Evolutionary conservation across 2,113 vertebrate genomes (phyloP).

Genomic region (Tachycineta bicolor): DNA sequence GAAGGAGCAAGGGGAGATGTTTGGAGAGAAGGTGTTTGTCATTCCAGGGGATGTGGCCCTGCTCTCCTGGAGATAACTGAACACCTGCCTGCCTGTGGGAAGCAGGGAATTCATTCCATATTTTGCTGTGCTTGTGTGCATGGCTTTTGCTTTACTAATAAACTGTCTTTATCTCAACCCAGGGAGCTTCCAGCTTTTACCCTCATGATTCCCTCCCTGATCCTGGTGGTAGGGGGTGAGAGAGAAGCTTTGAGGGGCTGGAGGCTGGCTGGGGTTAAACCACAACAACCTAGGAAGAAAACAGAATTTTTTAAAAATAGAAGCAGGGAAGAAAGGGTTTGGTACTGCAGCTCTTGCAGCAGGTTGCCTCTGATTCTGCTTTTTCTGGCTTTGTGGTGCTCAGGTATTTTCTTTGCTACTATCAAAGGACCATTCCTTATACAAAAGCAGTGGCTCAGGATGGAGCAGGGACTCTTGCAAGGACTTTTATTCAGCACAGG

Average conservation of each 20-base stretch:
- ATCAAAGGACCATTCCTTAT: background rate
- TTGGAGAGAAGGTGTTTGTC: background rate
- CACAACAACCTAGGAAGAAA: background rate
- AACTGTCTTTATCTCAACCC: background rate
- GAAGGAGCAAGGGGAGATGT: background rate
- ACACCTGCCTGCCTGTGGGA: background rate
- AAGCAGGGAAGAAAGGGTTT: background rate
- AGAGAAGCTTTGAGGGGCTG: background rate
- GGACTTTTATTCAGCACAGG: constrained; percentile 26
- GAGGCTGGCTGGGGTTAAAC: background rate
- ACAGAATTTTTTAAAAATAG: background rate
- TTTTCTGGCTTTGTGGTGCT: background rate
- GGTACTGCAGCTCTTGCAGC: background rate
- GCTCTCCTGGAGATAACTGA: background rate
- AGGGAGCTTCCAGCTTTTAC: background rate
- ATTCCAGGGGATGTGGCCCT: background rate
- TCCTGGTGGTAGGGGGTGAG: background rate
- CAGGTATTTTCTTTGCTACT: constrained; percentile 7
- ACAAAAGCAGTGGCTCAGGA: constrained; percentile 12
- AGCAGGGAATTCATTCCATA: background rate
- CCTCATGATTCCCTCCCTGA: background rate
- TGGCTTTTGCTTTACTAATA: background rate
- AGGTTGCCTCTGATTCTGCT: background rate
- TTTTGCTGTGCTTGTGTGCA: background rate
- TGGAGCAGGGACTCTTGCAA: background rate